Evolutionary conservation across 2,113 vertebrate genomes (phyloP).

Genomic region (Heteronetta atricapilla): DNA sequence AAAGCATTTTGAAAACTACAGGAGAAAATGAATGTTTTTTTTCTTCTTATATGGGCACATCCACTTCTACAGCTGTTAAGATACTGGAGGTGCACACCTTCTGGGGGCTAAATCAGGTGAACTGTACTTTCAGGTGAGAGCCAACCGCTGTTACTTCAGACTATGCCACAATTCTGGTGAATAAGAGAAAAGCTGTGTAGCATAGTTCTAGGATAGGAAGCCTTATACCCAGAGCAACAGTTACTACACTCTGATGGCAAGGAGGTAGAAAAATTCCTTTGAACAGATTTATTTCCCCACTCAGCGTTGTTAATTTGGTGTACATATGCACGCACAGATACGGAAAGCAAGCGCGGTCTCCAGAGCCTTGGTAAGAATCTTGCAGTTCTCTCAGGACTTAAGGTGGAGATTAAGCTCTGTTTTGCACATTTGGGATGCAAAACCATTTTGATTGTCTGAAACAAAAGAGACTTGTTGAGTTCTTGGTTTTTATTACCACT

Average conservation of each 20-base stretch:
- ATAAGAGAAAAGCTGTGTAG: fast-evolving
- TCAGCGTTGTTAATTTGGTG: not conserved
- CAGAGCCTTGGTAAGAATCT: not conserved
- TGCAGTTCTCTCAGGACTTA: not conserved
- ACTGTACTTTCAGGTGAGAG: not conserved
- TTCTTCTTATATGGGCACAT: no score
- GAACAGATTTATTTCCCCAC: not conserved
- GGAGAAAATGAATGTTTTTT: not conserved
- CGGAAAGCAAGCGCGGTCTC: not conserved
- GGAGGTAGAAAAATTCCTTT: not conserved
- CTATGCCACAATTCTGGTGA: not conserved
- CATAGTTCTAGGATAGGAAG: not conserved
- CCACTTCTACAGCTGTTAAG: not conserved
- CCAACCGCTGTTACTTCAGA: not conserved
- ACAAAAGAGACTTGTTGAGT: not conserved
- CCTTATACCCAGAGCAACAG: not conserved
- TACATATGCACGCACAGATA: not conserved
- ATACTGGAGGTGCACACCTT: not conserved
- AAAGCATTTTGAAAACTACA: not conserved
- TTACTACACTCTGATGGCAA: not conserved
- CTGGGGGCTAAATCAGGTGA: not conserved
- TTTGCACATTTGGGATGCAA: not conserved
- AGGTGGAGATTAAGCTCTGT: not conserved
- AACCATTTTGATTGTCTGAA: not conserved
- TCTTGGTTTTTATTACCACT: not conserved